Conservation (phyloP, 2,797 vertebrate genomes). For the Ptychobarbus kaznakovi region DNA sequence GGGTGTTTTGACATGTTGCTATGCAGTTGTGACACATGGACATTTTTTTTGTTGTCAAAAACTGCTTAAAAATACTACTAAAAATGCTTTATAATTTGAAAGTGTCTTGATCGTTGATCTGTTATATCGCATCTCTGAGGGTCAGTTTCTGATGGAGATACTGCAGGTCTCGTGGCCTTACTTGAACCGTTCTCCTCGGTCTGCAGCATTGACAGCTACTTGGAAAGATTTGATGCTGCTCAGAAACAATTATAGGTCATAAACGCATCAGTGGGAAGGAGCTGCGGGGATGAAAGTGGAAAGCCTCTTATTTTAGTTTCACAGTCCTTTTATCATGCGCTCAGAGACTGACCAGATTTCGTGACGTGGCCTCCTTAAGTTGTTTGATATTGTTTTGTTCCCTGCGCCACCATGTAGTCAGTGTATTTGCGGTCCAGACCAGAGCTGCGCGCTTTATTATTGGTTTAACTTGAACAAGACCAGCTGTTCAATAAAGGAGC, state of each 20-base stretch:
- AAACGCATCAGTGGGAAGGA: constrained; percentile 33
- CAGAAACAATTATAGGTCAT: constrained; percentile 41
- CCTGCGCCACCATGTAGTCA: constrained; percentile 69
- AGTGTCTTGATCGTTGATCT: background rate
- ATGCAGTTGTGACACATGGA: too few relatives aligned
- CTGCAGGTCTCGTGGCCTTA: background rate
- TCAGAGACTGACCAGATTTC: constrained; percentile 74
- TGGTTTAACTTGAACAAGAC: constrained; percentile 76
- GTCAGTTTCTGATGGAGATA: background rate
- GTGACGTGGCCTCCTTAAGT: constrained; percentile 72
- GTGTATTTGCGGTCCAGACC: constrained; percentile 68
- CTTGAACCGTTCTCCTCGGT: background rate
- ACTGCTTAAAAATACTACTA: background rate
- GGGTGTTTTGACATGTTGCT: too few relatives aligned
- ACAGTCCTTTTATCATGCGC: constrained; percentile 68
- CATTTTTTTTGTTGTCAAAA: background rate
- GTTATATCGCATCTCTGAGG: background rate
- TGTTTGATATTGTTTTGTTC: constrained; percentile 70
- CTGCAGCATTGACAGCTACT: constrained; percentile 12
- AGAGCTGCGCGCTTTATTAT: constrained; percentile 69
- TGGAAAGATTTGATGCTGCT: constrained; percentile 32
- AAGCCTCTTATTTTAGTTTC: constrained; percentile 68
- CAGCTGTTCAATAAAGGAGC: constrained; percentile 77
- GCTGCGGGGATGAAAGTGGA: constrained; percentile 36
- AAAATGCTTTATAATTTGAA: background rate